A percentile compares a stretch with the other conserved stretches of the same genome.
phyloP scores from a whole-genome alignment of 2,888 invertebrate species.

The Tyria jacobaeae region DNA sequence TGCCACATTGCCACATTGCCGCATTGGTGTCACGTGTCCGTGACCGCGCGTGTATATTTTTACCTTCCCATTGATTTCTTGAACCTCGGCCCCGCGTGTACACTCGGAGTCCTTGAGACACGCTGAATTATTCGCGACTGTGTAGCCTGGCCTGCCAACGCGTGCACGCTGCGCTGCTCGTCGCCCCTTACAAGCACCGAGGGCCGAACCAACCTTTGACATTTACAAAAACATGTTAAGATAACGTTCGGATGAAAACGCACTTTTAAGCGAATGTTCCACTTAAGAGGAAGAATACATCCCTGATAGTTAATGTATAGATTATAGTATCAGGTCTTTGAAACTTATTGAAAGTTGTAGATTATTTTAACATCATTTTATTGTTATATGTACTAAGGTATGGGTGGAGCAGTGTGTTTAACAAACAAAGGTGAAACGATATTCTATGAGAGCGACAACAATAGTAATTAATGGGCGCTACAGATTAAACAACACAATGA shows the following conservation, averaged over 20 bases:
- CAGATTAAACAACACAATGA: neutral
- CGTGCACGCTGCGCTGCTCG: neutral
- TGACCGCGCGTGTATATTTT: slow-evolving; percentile 29
- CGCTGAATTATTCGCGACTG: slow-evolving; percentile 45
- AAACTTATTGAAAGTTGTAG: too few relatives aligned
- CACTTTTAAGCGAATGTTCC: neutral
- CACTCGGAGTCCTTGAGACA: slow-evolving; percentile 36
- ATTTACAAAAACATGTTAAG: neutral
- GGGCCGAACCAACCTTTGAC: slow-evolving; percentile 3
- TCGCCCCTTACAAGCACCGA: neutral
- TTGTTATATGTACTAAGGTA: too few relatives aligned
- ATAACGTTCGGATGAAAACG: neutral
- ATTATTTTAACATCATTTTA: too few relatives aligned
- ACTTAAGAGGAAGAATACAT: neutral
- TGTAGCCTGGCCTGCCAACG: too few relatives aligned
- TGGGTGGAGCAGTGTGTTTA: too few relatives aligned
- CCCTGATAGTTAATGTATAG: neutral
- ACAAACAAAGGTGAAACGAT: neutral
- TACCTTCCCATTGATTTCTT: slow-evolving; percentile 40
- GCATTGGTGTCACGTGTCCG: neutral
- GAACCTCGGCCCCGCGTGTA: slow-evolving; percentile 3
- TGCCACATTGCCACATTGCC: neutral
- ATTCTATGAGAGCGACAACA: neutral
- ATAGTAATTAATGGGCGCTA: neutral
- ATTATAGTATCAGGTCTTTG: too few relatives aligned